Evolutionary conservation across 92 coral and sea anemone species (phyloP).

Genomic region (Parazoanthus swiftii): DNA sequence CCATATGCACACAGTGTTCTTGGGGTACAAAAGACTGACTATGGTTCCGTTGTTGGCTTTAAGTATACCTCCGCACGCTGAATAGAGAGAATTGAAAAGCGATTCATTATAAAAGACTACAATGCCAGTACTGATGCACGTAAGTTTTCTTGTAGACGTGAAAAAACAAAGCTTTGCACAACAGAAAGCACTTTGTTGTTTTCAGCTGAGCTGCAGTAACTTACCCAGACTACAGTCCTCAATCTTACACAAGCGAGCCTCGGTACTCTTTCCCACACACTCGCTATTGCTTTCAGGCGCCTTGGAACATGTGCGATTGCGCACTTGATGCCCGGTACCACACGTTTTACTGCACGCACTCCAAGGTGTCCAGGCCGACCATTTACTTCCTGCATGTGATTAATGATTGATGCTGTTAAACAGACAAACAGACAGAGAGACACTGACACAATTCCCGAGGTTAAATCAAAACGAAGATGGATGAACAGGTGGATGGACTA

Average conservation of each 20-base stretch:
- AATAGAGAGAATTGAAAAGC: not conserved
- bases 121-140: no score
- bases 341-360: conserved; percentile 14
- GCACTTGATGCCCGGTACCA: conserved; percentile 10
- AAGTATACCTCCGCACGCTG: conserved; percentile 3
- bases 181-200: no score
- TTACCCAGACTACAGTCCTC: not conserved
- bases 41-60: not conserved
- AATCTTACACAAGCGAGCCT: not conserved
- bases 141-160: no score
- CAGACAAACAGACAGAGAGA: not conserved
- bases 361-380: conserved; percentile 29
- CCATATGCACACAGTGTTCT: conserved; percentile 8
- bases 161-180: no score
- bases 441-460: not conserved
- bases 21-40: not conserved
- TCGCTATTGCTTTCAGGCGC: not conserved
- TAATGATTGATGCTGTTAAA: not conserved
- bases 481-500: not conserved
- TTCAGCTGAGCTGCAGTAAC: not conserved
- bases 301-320: conserved; percentile 9
- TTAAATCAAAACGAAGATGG: not conserved
- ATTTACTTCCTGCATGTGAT: not conserved
- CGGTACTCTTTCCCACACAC: conserved; percentile 2
- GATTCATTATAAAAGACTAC: not conserved